Conservation (phyloP, 2,113 vertebrate genomes). For the Zootoca vivipara region DNA sequence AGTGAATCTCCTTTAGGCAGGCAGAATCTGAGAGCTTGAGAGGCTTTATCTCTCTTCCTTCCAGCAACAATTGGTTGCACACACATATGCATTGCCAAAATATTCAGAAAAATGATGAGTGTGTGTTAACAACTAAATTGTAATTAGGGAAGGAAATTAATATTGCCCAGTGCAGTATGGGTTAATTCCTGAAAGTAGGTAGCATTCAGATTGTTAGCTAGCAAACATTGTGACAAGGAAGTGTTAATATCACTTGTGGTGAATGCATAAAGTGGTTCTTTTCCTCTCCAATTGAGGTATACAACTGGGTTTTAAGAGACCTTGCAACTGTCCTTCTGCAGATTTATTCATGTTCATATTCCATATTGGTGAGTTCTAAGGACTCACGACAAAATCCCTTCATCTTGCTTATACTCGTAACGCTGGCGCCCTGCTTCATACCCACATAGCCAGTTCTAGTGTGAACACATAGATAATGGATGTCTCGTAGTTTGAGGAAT, state of each 20-base stretch:
- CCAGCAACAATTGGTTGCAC: not conserved
- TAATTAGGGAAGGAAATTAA: not conserved
- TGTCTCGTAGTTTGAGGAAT: not conserved
- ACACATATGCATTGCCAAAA: slow-evolving; percentile 11
- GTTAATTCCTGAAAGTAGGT: not conserved
- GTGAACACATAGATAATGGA: slow-evolving; percentile 12
- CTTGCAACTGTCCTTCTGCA: not conserved
- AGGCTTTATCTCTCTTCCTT: not conserved
- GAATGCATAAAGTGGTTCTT: not conserved
- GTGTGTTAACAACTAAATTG: not conserved
- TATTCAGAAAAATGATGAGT: not conserved
- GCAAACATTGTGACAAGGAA: not conserved
- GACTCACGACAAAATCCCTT: fast-evolving
- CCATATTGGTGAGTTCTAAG: not conserved
- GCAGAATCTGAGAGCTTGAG: not conserved
- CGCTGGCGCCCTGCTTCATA: not conserved
- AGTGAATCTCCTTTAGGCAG: not conserved
- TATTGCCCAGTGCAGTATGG: not conserved
- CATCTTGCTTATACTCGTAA: not conserved
- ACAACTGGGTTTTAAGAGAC: not conserved
- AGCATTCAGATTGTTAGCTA: not conserved
- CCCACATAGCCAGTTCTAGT: not conserved
- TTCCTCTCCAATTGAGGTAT: not conserved
- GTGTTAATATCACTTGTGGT: not conserved
- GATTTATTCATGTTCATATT: not conserved